Evolutionary conservation across 2,888 invertebrate species (phyloP).

Genomic region (Leptinotarsa haldemani): DNA sequence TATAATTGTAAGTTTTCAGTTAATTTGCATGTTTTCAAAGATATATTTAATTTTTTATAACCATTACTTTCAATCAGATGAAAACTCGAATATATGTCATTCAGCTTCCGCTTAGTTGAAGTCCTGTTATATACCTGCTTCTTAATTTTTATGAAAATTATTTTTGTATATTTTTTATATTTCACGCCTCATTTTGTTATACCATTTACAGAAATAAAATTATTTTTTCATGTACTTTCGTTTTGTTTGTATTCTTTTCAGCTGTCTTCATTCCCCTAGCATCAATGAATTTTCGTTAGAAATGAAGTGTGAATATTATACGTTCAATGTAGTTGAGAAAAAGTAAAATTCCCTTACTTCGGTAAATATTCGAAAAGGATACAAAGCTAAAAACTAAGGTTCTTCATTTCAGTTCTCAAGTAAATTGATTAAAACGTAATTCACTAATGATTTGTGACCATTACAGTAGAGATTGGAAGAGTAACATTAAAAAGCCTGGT

Average conservation of each 20-base stretch:
- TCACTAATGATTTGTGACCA: too few relatives aligned
- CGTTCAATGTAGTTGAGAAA: too few relatives aligned
- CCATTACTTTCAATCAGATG: neutral
- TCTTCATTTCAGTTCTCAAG: too few relatives aligned
- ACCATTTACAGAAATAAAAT: neutral
- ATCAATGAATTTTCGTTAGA: neutral
- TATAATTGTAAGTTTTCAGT: too few relatives aligned
- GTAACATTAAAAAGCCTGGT: too few relatives aligned
- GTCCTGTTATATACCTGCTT: neutral
- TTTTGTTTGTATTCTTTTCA: neutral
- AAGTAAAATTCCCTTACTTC: too few relatives aligned
- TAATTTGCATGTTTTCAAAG: too few relatives aligned
- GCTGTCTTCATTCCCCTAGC: neutral
- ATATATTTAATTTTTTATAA: neutral
- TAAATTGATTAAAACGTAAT: too few relatives aligned
- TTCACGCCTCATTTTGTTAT: neutral
- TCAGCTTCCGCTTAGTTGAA: neutral
- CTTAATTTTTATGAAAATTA: neutral
- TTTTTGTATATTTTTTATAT: neutral
- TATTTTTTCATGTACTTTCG: constrained; percentile 5
- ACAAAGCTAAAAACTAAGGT: too few relatives aligned
- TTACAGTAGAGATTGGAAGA: too few relatives aligned
- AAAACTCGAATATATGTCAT: neutral
- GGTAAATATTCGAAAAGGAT: too few relatives aligned
- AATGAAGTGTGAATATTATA: too few relatives aligned